Base-by-base conservation (phyloP, 2,113 vertebrate species). In the Thermophis baileyi region DNA sequence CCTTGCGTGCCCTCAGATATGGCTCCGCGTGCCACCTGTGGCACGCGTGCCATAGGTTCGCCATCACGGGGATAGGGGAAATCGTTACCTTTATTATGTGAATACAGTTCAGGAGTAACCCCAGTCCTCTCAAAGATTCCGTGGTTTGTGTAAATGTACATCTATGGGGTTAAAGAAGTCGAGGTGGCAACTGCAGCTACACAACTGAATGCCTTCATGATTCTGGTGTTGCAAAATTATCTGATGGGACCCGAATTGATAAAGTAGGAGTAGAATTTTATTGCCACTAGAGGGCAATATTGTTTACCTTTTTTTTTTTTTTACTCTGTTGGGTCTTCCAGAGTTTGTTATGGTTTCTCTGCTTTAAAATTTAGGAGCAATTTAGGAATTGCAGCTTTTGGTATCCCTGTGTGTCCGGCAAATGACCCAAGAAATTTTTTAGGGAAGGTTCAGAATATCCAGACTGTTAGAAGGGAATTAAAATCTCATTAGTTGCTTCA, bases 201-300 rank as follows among this genome's bases (percentile, higher is more conserved):
- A 69, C 1, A 0, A 35, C 30, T 16, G 30, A 35, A 35, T n/a
- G 30, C 12, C 5, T 69, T 6, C 5, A 16, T 35, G 14, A 35
- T n/a, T n/a, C 16, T 6, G n/a, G n/a, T 14, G 5, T 35, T 16
- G 63, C n/a, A 74, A 14, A 74, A 74, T 74, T 74, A 18, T 18
- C 16, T 2, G 69, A 40, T 20, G n/a, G 69, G 69, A 74, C 18
- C 69, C 1, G 6, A 74, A 63, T 30, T 12, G 60, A 2, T 51
- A 5, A 90, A 92, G 55, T 90, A 87, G 91, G 0, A 40, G 30
- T 0, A 16, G 30, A 6, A 11, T 54, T 74, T 90, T 91, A 27
- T 54, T 44, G n/a, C 47, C 97, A 16, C 95, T 95, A 97, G 97
- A 93, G 96, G 97, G 91, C 95, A 95, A 92, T 89, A 11, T 88